These are phyloP conservation scores for Daphoenositta chrysoptera DNA, from an alignment of 2,113 vertebrate genomes.

Conservation along the genomic window DNA sequence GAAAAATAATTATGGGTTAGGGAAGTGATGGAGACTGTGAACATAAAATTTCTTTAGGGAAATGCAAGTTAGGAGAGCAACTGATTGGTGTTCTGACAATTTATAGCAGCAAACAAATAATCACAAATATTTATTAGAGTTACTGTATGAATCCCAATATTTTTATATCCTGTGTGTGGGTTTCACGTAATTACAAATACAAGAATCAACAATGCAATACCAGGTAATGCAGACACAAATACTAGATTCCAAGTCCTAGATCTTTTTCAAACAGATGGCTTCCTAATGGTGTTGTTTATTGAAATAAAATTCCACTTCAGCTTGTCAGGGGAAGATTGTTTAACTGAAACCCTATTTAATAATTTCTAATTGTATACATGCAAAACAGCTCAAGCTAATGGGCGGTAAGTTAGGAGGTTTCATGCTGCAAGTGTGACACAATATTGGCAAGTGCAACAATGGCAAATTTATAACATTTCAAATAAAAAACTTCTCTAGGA, in stretches of 20 bases:
- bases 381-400: not conserved
- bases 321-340: not conserved
- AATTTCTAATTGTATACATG: not conserved
- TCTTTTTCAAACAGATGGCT: not conserved
- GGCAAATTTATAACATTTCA: slow-evolving; percentile 7
- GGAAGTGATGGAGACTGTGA: not conserved
- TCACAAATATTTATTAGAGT: not conserved
- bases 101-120: not conserved
- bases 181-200: not conserved
- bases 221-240: not conserved
- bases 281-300: not conserved
- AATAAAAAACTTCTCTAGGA: not conserved
- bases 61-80: not conserved
- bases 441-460: not conserved
- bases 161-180: not conserved
- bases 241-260: not conserved
- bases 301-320: not conserved
- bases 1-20: not conserved
- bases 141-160: not conserved
- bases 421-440: not conserved
- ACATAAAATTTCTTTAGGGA: not conserved
- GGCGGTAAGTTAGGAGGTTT: not conserved
- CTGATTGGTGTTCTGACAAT: not conserved
- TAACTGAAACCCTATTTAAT: not conserved
- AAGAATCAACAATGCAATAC: not conserved